A percentile compares a stretch with the other conserved stretches of the same genome.
Conservation (phyloP, 2,888 invertebrate species). For the Lepas anatifera region DNA sequence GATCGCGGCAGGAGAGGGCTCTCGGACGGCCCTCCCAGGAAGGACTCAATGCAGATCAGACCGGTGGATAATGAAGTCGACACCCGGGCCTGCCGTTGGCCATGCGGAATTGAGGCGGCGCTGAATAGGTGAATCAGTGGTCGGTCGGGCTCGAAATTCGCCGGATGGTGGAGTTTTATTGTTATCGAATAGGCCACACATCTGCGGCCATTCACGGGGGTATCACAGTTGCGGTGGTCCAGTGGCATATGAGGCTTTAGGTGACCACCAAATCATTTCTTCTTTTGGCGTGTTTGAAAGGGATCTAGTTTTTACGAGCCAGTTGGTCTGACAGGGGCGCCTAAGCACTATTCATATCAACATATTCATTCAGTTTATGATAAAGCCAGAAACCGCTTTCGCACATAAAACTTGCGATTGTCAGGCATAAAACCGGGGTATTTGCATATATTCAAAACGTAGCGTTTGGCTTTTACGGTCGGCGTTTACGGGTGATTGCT, state of each 20-base stretch:
- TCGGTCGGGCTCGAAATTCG: neutral
- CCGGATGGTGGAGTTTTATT: neutral
- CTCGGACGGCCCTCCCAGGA: too few relatives aligned
- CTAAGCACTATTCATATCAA: constrained; percentile 11
- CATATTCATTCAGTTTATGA: constrained; percentile 12
- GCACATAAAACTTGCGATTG: constrained; percentile 8
- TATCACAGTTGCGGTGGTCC: neutral
- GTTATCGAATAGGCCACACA: neutral
- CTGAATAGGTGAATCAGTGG: neutral
- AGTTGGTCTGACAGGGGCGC: neutral
- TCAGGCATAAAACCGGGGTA: constrained; percentile 6
- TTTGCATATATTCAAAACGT: constrained; percentile 12
- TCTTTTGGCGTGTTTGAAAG: neutral
- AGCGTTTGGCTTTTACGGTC: neutral
- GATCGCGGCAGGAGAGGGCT: too few relatives aligned
- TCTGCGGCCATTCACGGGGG: neutral
- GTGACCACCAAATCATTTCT: constrained; percentile 9
- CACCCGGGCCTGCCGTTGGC: neutral
- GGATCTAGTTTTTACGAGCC: constrained; percentile 5
- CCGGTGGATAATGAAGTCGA: neutral
- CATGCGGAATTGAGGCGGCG: neutral
- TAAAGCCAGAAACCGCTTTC: constrained; percentile 11
- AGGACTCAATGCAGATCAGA: neutral
- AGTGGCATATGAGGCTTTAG: neutral
- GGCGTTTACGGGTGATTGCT: constrained; percentile 6